Conservation (phyloP, 2,888 invertebrate species). For the Melanargia galathea region DNA sequence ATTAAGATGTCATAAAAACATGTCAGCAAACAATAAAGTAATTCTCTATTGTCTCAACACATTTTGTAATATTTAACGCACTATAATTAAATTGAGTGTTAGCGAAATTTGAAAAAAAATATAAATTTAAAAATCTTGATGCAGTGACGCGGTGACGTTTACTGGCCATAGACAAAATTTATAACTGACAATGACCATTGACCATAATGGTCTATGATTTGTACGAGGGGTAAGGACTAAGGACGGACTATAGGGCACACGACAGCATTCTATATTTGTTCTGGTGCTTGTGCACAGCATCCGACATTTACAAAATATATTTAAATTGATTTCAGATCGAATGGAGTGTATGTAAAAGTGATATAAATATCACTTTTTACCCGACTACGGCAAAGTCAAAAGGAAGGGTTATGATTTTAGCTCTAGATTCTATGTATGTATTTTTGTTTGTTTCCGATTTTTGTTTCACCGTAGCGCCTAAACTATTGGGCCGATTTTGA, state of each 20-base stretch:
- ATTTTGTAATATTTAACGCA: conserved; percentile 49
- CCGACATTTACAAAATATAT: background rate
- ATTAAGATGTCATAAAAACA: conserved; percentile 67
- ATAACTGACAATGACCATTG: background rate
- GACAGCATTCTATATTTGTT: background rate
- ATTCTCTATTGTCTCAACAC: conserved; percentile 46
- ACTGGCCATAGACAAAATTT: background rate
- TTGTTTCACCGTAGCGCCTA: too few species aligned
- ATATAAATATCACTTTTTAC: too few species aligned
- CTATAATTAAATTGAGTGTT: conserved; percentile 47
- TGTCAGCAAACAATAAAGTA: conserved; percentile 43
- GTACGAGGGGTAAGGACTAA: background rate
- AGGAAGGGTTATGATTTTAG: too few species aligned
- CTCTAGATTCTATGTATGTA: too few species aligned
- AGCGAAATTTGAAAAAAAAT: conserved; percentile 55
- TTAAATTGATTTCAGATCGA: too few species aligned
- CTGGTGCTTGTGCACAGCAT: background rate
- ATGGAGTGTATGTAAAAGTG: background rate
- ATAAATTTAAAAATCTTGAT: conserved; percentile 48
- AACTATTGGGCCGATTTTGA: too few species aligned
- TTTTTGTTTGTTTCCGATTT: too few species aligned
- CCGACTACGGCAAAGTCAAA: too few species aligned
- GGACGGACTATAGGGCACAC: background rate
- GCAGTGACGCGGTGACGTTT: conserved; percentile 46
- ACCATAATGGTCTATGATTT: background rate